Evolutionary conservation across 2,113 vertebrate species (phyloP).

Genomic region (Scartelaos histophorus): DNA sequence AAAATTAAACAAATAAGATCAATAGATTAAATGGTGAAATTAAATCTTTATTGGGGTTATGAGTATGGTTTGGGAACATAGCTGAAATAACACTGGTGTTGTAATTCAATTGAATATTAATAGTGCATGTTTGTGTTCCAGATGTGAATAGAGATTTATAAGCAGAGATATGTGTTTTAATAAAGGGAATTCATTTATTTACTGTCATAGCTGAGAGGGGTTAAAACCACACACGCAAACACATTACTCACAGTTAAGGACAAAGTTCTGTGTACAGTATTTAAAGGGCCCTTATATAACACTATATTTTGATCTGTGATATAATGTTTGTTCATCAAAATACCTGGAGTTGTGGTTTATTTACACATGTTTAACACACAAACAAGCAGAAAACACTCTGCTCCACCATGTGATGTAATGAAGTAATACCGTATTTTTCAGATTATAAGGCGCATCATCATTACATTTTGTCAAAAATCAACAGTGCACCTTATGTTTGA

Average conservation of each 20-base stretch:
- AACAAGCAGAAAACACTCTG: too few species aligned
- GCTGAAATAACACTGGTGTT: neutral
- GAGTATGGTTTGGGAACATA: neutral
- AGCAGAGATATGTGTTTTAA: neutral
- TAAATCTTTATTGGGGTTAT: neutral
- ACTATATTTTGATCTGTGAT: too few species aligned
- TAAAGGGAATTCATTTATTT: neutral
- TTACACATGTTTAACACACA: too few species aligned
- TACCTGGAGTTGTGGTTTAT: too few species aligned
- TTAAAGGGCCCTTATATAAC: too few species aligned
- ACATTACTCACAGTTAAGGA: neutral
- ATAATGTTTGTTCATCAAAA: too few species aligned
- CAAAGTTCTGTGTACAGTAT: too few species aligned
- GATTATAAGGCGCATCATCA: too few species aligned
- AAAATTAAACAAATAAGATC: neutral
- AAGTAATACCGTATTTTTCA: too few species aligned
- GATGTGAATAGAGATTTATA: neutral
- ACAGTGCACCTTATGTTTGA: too few species aligned
- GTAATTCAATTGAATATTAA: conserved; percentile 1
- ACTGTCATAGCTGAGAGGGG: neutral
- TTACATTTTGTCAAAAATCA: too few species aligned
- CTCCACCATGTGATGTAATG: too few species aligned
- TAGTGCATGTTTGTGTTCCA: neutral
- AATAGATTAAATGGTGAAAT: neutral
- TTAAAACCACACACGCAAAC: neutral